Evolutionary conservation across 2,888 invertebrate species (phyloP).

Genomic region (Melanchra persicariae): DNA sequence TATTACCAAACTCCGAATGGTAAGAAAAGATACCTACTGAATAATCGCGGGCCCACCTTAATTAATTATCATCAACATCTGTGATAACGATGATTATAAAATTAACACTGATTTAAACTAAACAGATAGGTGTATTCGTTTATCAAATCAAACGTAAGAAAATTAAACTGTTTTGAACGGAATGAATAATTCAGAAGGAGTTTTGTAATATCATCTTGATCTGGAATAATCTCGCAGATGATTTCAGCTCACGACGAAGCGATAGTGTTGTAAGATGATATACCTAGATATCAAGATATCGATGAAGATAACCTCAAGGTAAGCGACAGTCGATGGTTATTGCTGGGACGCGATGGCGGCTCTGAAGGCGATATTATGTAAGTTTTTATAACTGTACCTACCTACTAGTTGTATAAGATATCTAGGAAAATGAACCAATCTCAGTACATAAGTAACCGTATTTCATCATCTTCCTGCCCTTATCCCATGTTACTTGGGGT

Average conservation of each 20-base stretch:
- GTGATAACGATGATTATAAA: background rate
- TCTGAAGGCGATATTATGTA: constrained; percentile 75
- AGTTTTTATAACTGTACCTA: constrained; percentile 52
- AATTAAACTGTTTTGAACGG: background rate
- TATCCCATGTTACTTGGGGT: too few relatives aligned
- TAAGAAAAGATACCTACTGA: too few relatives aligned
- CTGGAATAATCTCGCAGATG: constrained; percentile 46
- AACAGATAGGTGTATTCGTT: too few relatives aligned
- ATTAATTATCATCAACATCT: constrained; percentile 1
- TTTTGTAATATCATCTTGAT: constrained; percentile 16
- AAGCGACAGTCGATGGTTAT: constrained; percentile 61
- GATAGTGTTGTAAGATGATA: constrained; percentile 60
- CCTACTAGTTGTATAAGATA: too few relatives aligned
- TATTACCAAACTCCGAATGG: too few relatives aligned
- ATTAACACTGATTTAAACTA: background rate
- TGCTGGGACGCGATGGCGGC: constrained; percentile 75
- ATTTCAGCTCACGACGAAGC: constrained; percentile 35
- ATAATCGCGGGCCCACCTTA: background rate
- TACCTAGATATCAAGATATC: constrained; percentile 50
- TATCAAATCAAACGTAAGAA: background rate
- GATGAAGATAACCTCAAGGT: constrained; percentile 54
- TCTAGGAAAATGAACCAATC: too few relatives aligned
- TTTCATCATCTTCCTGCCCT: too few relatives aligned
- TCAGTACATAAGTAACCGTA: too few relatives aligned
- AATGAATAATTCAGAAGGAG: background rate